These are phyloP conservation scores for Agrenia bidenticulata DNA, from an alignment of 2,888 invertebrate species.

Conservation along the genomic window DNA sequence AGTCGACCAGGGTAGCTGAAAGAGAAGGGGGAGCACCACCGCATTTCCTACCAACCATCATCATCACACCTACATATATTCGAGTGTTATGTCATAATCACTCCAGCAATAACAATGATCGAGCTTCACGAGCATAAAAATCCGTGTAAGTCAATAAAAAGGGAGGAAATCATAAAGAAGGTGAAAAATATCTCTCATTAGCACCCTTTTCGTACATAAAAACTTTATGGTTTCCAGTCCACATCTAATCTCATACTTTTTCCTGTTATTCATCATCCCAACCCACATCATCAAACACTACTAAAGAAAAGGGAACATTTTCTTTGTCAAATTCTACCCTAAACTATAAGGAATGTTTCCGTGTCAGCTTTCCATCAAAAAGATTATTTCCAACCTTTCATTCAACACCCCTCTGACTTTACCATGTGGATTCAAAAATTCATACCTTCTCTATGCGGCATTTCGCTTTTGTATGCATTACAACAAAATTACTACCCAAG, in stretches of 20 bases:
- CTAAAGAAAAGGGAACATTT: too few relatives aligned
- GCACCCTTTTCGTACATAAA: conserved; percentile 19
- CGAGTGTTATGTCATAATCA: too few relatives aligned
- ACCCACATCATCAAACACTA: too few relatives aligned
- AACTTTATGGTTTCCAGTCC: background rate
- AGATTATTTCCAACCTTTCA: conserved; percentile 1
- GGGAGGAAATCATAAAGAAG: conserved; percentile 11
- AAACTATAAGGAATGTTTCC: background rate
- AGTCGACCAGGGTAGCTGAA: background rate
- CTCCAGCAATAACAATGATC: conserved; percentile 1
- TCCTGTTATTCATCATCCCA: too few relatives aligned
- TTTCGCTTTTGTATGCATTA: background rate
- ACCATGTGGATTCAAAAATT: too few relatives aligned
- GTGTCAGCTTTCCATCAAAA: conserved; percentile 5
- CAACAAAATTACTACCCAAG: background rate
- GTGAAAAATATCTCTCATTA: conserved; percentile 38
- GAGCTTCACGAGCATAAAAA: background rate
- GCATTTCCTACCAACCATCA: background rate
- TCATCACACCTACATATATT: background rate
- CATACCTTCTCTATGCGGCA: too few relatives aligned
- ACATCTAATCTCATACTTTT: background rate
- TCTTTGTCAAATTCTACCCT: background rate
- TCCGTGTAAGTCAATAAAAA: conserved; percentile 1
- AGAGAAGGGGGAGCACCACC: background rate
- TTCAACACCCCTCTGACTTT: background rate